These are phyloP conservation scores for Siniperca knerii DNA, from an alignment of 2,113 vertebrate genomes.

Conservation along the genomic window DNA sequence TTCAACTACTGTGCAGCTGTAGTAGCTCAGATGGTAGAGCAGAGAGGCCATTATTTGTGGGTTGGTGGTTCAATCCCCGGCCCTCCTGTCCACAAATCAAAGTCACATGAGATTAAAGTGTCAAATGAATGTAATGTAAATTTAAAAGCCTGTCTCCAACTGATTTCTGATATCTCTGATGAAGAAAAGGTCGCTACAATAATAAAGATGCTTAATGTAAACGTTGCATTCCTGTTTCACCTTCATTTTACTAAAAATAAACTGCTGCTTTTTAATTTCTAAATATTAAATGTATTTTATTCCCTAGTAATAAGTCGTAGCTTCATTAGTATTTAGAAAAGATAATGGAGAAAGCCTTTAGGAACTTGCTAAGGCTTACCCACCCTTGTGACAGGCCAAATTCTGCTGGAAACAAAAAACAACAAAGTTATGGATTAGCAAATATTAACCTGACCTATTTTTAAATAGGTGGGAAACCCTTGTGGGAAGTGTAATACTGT, in stretches of 20 bases:
- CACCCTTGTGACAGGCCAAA: no score
- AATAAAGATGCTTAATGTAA: neutral
- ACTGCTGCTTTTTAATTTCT: no score
- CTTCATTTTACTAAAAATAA: no score
- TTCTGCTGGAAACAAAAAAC: no score
- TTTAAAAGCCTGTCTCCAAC: neutral
- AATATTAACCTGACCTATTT: neutral
- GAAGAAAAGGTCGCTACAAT: neutral
- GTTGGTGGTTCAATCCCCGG: no score
- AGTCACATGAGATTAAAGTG: no score
- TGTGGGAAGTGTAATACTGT: neutral
- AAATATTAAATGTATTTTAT: no score
- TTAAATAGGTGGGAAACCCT: no score
- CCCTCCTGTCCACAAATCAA: neutral
- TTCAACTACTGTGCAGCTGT: neutral
- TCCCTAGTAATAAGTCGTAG: no score
- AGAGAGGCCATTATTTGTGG: neutral
- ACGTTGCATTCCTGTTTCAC: neutral
- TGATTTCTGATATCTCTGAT: neutral
- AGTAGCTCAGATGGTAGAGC: neutral
- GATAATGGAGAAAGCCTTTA: neutral
- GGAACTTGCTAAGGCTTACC: no score
- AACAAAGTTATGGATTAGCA: neutral
- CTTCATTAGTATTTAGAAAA: neutral
- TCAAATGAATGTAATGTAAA: neutral